A percentile compares a stretch with the other conserved stretches of the same genome.
phyloP scores from a whole-genome alignment of 2,797 vertebrate species.

The Xenops minutus region DNA sequence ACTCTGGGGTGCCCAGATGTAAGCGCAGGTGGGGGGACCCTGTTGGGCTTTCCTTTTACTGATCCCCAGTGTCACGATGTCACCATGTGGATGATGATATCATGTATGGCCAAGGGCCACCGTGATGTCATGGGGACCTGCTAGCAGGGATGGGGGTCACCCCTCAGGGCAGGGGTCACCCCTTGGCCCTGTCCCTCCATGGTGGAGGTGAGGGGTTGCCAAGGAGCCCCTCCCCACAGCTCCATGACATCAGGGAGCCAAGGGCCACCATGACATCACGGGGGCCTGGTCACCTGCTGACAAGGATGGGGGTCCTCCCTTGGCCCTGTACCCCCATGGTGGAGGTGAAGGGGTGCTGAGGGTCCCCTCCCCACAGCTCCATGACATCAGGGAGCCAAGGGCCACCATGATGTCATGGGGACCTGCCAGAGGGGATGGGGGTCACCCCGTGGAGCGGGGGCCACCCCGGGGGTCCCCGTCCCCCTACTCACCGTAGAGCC shows the following conservation, averaged over 20 bases:
- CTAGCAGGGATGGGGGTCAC: neutral
- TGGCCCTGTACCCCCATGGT: neutral
- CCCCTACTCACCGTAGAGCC: conserved; percentile 99
- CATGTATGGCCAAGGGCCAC: neutral
- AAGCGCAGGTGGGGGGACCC: neutral
- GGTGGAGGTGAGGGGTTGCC: neutral
- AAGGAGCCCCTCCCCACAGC: no score
- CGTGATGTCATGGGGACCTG: neutral
- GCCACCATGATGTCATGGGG: neutral
- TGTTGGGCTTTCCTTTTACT: neutral
- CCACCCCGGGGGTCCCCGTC: neutral
- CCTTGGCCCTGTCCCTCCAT: neutral
- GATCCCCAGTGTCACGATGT: neutral
- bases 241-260: neutral
- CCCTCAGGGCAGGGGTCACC: no score
- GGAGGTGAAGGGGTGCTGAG: neutral
- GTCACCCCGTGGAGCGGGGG: neutral
- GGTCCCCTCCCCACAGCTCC: neutral
- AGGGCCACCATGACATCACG: neutral
- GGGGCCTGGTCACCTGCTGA: neutral
- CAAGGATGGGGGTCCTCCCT: neutral
- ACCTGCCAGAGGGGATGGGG: neutral
- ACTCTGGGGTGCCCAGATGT: neutral
- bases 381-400: neutral
- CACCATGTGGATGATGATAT: neutral